Conservation (phyloP, 2,888 invertebrate genomes). For the Andrena haemorrhoa region DNA sequence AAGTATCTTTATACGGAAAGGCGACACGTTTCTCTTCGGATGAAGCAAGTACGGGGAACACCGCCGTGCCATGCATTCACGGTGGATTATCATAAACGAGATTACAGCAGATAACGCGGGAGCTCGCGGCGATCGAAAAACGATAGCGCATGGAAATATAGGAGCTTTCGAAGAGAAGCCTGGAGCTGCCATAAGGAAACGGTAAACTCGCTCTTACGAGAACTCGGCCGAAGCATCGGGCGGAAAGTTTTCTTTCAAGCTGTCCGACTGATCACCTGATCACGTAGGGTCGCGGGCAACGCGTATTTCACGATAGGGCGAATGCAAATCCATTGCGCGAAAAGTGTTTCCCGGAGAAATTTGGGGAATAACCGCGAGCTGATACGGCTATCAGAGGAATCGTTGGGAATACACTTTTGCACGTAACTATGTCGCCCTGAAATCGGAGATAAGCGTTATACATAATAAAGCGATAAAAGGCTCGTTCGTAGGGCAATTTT, state of each 20-base stretch:
- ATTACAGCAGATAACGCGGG: conserved; percentile 4
- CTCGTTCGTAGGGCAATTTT: conserved; percentile 12
- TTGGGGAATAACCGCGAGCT: background rate
- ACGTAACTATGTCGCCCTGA: background rate
- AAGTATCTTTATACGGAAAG: background rate
- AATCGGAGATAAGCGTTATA: conserved; percentile 17
- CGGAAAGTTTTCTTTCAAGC: background rate
- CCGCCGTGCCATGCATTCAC: background rate
- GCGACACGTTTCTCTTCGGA: background rate
- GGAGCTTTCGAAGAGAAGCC: conserved; percentile 8
- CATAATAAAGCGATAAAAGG: conserved; percentile 46
- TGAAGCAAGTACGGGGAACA: background rate
- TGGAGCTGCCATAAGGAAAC: background rate
- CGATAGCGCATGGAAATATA: conserved; percentile 13
- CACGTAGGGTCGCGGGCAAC: background rate
- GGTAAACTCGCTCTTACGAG: background rate
- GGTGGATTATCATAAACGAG: conserved; percentile 11
- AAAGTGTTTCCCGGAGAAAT: background rate
- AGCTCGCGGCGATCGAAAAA: conserved; percentile 16
- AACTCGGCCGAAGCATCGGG: background rate
- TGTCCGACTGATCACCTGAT: too few species aligned
- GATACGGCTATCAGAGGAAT: background rate
- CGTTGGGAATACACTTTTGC: background rate
- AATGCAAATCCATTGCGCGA: background rate
- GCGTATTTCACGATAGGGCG: background rate